Conservation (phyloP, 2,113 vertebrate species). For the Pterocles gutturalis region DNA sequence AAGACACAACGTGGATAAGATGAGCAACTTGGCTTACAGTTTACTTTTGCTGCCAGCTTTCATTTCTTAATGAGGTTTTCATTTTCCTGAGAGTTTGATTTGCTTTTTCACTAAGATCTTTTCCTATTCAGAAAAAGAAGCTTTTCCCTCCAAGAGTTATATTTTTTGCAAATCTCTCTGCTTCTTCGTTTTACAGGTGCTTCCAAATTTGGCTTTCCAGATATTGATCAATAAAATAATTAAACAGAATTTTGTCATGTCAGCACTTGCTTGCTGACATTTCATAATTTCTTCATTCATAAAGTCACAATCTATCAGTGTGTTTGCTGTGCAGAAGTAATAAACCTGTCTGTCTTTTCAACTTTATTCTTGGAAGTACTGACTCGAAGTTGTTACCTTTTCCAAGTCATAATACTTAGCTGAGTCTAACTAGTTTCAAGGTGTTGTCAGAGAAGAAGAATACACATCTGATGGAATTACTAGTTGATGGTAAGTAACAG, state of each 20-base stretch:
- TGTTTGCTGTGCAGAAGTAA: background rate
- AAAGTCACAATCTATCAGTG: background rate
- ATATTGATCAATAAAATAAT: background rate
- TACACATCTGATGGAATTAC: background rate
- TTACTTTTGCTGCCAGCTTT: background rate
- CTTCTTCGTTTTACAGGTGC: background rate
- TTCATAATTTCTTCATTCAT: background rate
- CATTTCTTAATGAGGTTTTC: background rate
- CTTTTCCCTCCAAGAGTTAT: background rate
- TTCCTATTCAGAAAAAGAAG: background rate
- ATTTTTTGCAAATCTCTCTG: background rate
- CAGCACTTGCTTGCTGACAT: background rate
- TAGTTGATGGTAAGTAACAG: background rate
- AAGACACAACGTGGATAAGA: background rate
- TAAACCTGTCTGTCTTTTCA: background rate
- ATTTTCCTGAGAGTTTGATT: background rate
- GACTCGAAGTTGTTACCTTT: background rate
- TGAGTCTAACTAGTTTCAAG: background rate
- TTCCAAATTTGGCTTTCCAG: background rate
- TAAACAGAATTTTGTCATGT: background rate
- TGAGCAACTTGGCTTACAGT: background rate
- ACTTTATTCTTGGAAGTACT: constrained; percentile 6
- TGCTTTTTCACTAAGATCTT: background rate
- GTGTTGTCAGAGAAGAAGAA: background rate
- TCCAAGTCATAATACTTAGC: background rate